These are phyloP conservation scores for Gryon sp. DNA, from an alignment of 1,140 invertebrate genomes.

Conservation along the genomic window DNA sequence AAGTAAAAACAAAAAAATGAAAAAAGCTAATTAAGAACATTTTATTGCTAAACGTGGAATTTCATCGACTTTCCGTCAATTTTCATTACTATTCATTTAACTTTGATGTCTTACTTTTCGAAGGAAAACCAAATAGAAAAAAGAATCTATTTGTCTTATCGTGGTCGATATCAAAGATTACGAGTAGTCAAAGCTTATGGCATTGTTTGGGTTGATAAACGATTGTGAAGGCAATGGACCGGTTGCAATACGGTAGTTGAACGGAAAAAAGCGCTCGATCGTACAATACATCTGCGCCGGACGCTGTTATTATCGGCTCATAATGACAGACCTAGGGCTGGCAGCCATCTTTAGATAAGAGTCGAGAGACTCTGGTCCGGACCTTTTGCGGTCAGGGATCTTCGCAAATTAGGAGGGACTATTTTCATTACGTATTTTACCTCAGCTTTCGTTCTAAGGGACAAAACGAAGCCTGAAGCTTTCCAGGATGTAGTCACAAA, in stretches of 20 bases:
- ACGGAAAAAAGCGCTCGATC: slow-evolving; percentile 50
- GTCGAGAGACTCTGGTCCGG: slow-evolving; percentile 16
- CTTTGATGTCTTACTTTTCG: too few species aligned
- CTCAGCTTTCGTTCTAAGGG: slow-evolving; percentile 26
- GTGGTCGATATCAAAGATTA: slow-evolving; percentile 45
- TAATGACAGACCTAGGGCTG: slow-evolving; percentile 55
- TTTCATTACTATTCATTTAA: slow-evolving; percentile 53
- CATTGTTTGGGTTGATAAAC: slow-evolving; percentile 48
- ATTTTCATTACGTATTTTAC: slow-evolving; percentile 72
- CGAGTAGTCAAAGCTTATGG: slow-evolving; percentile 4
- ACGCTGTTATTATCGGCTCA: slow-evolving; percentile 49
- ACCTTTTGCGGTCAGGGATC: slow-evolving; percentile 67
- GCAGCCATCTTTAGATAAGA: slow-evolving; percentile 70
- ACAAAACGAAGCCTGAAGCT: slow-evolving; percentile 18
- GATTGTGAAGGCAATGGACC: slow-evolving; percentile 35
- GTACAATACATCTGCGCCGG: slow-evolving; percentile 47
- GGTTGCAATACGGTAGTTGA: slow-evolving; percentile 46
- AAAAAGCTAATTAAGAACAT: too few species aligned
- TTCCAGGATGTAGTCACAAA: slow-evolving; percentile 5
- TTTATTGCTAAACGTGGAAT: too few species aligned
- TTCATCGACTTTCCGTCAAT: too few species aligned
- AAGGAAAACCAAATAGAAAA: background rate
- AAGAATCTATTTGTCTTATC: slow-evolving; percentile 56
- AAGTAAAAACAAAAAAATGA: too few species aligned
- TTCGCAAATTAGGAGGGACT: slow-evolving; percentile 70